Evolutionary conservation across 2,113 vertebrate species (phyloP).

Genomic region (Coreoperca whiteheadi): DNA sequence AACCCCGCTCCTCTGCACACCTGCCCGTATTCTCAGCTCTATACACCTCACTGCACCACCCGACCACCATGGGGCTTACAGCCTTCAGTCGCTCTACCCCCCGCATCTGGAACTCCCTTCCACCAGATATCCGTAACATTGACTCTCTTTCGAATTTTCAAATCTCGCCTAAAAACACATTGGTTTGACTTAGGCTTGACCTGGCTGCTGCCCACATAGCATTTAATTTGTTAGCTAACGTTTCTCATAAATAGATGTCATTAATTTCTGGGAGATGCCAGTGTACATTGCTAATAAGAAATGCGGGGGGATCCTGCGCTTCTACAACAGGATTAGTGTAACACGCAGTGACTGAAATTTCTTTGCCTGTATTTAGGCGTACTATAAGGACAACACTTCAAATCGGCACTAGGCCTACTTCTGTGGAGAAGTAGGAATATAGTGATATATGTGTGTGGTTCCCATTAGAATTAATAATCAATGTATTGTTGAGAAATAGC

Average conservation of each 20-base stretch:
- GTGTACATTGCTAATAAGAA: slow-evolving; percentile 85
- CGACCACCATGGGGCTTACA: too few relatives aligned
- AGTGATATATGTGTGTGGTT: not conserved
- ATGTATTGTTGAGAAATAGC: slow-evolving; percentile 43
- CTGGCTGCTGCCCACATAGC: slow-evolving; percentile 86
- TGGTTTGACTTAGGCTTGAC: too few relatives aligned
- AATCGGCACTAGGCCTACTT: slow-evolving; percentile 23
- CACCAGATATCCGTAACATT: too few relatives aligned
- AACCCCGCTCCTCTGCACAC: too few relatives aligned
- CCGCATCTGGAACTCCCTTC: too few relatives aligned
- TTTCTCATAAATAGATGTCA: slow-evolving; percentile 86
- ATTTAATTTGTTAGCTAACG: slow-evolving; percentile 89
- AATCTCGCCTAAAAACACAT: too few relatives aligned
- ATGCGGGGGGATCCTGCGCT: slow-evolving; percentile 85
- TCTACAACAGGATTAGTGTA: slow-evolving; percentile 70
- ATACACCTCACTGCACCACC: too few relatives aligned
- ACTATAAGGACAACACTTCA: slow-evolving; percentile 31
- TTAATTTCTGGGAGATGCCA: slow-evolving; percentile 87
- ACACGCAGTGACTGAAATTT: slow-evolving; percentile 37
- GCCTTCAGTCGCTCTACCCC: too few relatives aligned
- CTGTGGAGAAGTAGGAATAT: not conserved
- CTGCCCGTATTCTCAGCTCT: too few relatives aligned
- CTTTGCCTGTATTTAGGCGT: slow-evolving; percentile 34
- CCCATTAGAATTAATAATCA: slow-evolving; percentile 54
- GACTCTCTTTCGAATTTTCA: too few relatives aligned